Evolutionary conservation across 2,888 invertebrate species (phyloP).

Genomic region (Andrena trimmerana): DNA sequence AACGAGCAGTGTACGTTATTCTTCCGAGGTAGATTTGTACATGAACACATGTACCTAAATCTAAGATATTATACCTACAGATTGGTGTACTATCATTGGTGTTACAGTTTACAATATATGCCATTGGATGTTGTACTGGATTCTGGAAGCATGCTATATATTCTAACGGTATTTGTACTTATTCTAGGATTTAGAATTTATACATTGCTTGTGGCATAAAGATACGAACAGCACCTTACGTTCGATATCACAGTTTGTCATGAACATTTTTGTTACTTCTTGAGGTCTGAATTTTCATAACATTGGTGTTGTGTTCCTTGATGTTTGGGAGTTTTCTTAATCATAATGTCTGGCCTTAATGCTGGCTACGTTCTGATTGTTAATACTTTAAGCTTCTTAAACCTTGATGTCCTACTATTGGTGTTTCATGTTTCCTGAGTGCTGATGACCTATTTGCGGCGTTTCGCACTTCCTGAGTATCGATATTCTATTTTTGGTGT

Average conservation of each 20-base stretch:
- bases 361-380: neutral
- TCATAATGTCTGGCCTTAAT: neutral
- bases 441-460: neutral
- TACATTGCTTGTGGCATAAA: slow-evolving; percentile 36
- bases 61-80: slow-evolving; percentile 37
- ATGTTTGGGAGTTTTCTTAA: slow-evolving; percentile 19
- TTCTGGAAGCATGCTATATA: slow-evolving; percentile 18
- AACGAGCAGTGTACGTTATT: slow-evolving; percentile 41
- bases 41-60: slow-evolving; percentile 25
- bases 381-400: slow-evolving; percentile 16
- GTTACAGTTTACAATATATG: slow-evolving; percentile 39
- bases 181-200: slow-evolving; percentile 49
- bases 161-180: slow-evolving; percentile 47
- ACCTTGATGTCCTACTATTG: slow-evolving; percentile 1
- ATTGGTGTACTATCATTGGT: slow-evolving; percentile 38
- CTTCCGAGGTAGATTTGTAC: slow-evolving; percentile 52
- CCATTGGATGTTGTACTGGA: slow-evolving; percentile 37
- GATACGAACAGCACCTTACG: slow-evolving; percentile 53
- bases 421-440: slow-evolving; percentile 4
- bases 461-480: slow-evolving; percentile 1
- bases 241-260: slow-evolving; percentile 74
- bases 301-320: neutral
- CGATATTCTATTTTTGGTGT: neutral
- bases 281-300: neutral
- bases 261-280: slow-evolving; percentile 29